Conservation (phyloP, 2,113 vertebrate species). For the Melanerpes formicivorus region DNA sequence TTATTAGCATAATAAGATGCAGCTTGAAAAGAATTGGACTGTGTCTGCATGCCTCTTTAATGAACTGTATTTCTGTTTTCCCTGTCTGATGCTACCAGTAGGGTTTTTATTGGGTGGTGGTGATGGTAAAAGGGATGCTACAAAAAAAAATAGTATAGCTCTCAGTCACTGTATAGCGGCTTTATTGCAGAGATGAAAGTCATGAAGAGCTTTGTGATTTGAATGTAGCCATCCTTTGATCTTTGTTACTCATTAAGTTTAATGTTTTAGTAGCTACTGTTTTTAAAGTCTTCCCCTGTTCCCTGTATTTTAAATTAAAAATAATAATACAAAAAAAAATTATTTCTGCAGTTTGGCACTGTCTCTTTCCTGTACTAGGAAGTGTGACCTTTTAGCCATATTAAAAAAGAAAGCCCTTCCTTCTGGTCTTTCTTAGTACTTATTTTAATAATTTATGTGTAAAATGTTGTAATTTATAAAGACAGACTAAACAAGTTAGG, state of each 20-base stretch:
- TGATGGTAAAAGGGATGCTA: slow-evolving; percentile 25
- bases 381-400: slow-evolving; percentile 76
- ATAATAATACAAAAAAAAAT: background rate
- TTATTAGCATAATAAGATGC: background rate
- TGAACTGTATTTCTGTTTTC: background rate
- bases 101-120: slow-evolving; percentile 15
- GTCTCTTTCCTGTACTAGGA: slow-evolving; percentile 81
- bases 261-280: slow-evolving; percentile 22
- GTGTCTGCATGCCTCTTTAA: background rate
- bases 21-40: background rate
- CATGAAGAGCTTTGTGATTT: slow-evolving; percentile 47
- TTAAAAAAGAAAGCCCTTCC: slow-evolving; percentile 77
- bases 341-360: slow-evolving; percentile 50
- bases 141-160: background rate
- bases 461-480: background rate
- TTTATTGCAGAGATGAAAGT: slow-evolving; percentile 59
- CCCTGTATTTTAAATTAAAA: background rate
- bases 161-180: slow-evolving; percentile 7
- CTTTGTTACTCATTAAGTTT: slow-evolving; percentile 49
- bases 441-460: background rate
- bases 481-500: background rate
- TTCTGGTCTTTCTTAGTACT: background rate
- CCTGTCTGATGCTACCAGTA: background rate
- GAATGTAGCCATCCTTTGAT: slow-evolving; percentile 60
- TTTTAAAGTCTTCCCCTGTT: slow-evolving; percentile 27